Evolutionary conservation across 2,113 vertebrate genomes (phyloP).

Genomic region (Potamarius usumacintae): DNA sequence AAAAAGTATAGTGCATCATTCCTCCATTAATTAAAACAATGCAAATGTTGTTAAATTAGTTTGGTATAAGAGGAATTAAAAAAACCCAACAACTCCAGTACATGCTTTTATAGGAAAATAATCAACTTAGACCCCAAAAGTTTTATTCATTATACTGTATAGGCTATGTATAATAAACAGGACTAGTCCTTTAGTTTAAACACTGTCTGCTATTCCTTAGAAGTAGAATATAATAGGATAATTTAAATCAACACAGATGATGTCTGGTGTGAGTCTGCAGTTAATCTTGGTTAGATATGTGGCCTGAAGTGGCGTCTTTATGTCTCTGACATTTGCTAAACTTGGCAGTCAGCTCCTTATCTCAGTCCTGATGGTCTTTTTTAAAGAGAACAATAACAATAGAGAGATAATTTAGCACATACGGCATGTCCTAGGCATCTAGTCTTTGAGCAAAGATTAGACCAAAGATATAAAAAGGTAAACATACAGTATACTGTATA

Average conservation of each 20-base stretch:
- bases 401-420: background rate
- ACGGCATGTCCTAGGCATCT: background rate
- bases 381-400: background rate
- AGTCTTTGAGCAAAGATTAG: background rate
- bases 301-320: background rate
- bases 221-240: background rate
- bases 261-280: background rate
- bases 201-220: background rate
- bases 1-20: background rate
- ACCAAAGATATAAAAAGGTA: background rate
- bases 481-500: background rate
- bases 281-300: background rate
- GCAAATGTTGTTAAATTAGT: background rate
- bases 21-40: background rate
- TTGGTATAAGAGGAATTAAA: background rate
- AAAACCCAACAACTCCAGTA: background rate
- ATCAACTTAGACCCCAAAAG: background rate
- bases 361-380: background rate
- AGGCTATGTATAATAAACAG: background rate
- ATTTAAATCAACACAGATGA: background rate
- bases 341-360: constrained; percentile 2
- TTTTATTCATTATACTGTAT: background rate
- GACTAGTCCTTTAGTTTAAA: background rate
- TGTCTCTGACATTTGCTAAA: constrained; percentile 15
- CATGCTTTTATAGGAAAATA: background rate